These are phyloP conservation scores for Cottus gobio DNA, from an alignment of 2,113 vertebrate genomes.

Conservation along the genomic window DNA sequence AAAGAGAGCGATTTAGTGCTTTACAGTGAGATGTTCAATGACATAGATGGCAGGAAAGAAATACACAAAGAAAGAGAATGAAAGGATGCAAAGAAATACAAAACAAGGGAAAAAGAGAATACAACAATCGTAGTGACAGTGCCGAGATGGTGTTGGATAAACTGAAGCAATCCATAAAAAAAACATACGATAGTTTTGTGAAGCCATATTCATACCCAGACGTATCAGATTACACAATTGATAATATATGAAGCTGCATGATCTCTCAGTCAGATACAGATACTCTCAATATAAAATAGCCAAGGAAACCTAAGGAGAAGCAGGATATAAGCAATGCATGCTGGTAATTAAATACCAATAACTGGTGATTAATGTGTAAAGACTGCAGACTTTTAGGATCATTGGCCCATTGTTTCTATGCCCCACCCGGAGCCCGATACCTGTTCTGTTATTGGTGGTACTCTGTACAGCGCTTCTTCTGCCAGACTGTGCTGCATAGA, in stretches of 20 bases:
- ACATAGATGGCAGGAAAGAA: neutral
- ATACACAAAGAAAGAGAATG: neutral
- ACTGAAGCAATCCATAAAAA: slow-evolving; percentile 6
- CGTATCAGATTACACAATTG: slow-evolving; percentile 13
- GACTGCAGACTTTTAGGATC: neutral
- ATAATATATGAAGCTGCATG: slow-evolving; percentile 7
- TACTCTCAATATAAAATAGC: neutral
- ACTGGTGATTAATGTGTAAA: neutral
- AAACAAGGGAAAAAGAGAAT: neutral
- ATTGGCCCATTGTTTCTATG: neutral
- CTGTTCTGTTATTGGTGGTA: neutral
- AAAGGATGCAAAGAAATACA: neutral
- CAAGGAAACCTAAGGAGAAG: neutral
- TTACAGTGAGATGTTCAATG: neutral
- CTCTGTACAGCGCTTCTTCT: neutral
- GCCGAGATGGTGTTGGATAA: neutral
- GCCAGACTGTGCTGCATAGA: neutral
- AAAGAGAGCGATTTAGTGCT: neutral
- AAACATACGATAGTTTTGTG: neutral
- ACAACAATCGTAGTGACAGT: neutral
- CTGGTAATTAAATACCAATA: slow-evolving; percentile 11
- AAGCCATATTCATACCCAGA: slow-evolving; percentile 1
- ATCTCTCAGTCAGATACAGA: slow-evolving; percentile 18
- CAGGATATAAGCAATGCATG: neutral
- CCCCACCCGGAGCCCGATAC: neutral